Percentiles rank a stretch among this genome's conserved stretches.
Evolutionary conservation across 2,113 vertebrate species (phyloP).

Genomic region (Genyomyrus donnyi): DNA sequence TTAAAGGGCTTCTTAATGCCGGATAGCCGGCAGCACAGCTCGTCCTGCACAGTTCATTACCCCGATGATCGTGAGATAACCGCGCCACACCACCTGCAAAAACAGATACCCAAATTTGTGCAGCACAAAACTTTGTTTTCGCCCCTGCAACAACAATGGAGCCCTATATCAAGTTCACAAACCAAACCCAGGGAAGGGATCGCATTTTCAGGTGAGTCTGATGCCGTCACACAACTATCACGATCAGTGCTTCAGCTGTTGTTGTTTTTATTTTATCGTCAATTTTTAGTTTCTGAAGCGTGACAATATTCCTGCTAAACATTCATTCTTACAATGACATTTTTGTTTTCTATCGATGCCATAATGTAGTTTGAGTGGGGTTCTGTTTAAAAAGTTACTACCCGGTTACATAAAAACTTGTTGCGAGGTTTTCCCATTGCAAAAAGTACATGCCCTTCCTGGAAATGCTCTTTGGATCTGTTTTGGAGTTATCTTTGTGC

Average conservation of each 20-base stretch:
- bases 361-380: neutral
- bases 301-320: neutral
- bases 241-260: neutral
- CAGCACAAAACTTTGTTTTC: neutral
- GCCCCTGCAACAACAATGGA: slow-evolving; percentile 62
- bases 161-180: slow-evolving; percentile 62
- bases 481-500: neutral
- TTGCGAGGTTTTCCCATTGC: neutral
- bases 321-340: neutral
- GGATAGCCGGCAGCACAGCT: neutral
- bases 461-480: neutral
- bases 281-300: neutral
- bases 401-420: neutral
- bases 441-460: neutral
- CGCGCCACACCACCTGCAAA: neutral
- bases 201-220: slow-evolving; percentile 74
- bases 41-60: no score
- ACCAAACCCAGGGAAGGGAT: slow-evolving; percentile 80
- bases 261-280: neutral
- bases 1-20: neutral
- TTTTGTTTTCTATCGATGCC: neutral
- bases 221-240: neutral
- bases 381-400: neutral
- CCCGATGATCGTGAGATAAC: neutral
- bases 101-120: neutral